These are phyloP conservation scores for Zoroaster sp. DNA, from an alignment of 53 echinoderm and acorn worm species.

Conservation along the genomic window DNA sequence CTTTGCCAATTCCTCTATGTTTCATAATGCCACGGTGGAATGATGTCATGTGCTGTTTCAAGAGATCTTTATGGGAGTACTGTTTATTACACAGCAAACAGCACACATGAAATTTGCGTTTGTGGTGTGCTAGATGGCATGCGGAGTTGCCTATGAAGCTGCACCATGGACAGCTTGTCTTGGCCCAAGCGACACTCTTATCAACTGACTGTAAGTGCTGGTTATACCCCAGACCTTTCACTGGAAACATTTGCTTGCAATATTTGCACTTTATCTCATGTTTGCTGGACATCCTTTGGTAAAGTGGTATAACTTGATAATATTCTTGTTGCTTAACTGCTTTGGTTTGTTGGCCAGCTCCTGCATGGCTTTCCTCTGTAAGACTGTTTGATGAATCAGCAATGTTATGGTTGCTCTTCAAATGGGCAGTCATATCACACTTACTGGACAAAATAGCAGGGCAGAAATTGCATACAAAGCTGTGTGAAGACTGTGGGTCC, in stretches of 20 bases:
- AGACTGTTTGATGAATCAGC: neutral
- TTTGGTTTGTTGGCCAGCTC: neutral
- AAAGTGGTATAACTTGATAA: neutral
- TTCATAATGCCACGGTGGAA: neutral
- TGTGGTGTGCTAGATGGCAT: conserved; percentile 2
- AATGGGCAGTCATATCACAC: neutral
- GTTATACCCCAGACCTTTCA: neutral
- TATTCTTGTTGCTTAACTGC: neutral
- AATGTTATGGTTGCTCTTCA: neutral
- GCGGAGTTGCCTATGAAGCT: neutral
- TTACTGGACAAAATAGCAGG: neutral
- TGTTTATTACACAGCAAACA: conserved; percentile 14
- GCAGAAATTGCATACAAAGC: neutral
- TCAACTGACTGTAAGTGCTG: conserved; percentile 1
- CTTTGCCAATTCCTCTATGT: neutral
- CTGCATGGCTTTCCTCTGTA: neutral
- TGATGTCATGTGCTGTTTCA: neutral
- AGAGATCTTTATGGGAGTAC: neutral
- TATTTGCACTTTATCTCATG: neutral
- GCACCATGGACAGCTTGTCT: conserved; percentile 23
- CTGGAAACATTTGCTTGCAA: conserved; percentile 9
- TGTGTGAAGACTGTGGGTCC: neutral
- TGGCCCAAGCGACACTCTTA: neutral
- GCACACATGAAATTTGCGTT: neutral
- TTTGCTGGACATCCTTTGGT: neutral